These are phyloP conservation scores for Torymus texanus DNA, from an alignment of 2,888 invertebrate genomes.

Conservation along the genomic window DNA sequence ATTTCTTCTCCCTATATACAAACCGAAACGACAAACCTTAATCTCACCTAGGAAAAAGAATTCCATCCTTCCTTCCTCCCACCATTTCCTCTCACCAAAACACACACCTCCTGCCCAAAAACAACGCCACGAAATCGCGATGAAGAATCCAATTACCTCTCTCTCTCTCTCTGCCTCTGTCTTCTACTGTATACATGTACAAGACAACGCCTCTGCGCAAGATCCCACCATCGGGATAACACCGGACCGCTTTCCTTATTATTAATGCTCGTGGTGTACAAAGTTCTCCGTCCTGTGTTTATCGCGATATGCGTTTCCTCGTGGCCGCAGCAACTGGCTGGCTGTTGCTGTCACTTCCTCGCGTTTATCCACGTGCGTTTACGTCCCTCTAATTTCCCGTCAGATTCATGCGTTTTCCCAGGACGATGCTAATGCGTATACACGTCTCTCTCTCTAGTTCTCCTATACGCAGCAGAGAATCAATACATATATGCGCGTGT, in stretches of 20 bases:
- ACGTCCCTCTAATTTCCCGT: constrained; percentile 43
- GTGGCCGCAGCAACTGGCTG: not conserved
- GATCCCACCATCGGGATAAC: no score
- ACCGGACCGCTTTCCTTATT: not conserved
- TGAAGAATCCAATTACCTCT: constrained; percentile 1
- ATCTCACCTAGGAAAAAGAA: no score
- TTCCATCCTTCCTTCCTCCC: no score
- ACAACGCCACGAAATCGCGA: not conserved
- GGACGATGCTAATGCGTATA: constrained; percentile 16
- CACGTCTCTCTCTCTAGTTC: not conserved
- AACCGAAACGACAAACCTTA: no score
- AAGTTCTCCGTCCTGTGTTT: constrained; percentile 4
- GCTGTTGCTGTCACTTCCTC: constrained; percentile 29
- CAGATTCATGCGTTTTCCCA: constrained; percentile 25
- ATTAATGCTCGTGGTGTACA: constrained; percentile 16
- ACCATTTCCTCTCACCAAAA: no score
- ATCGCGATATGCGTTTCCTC: constrained; percentile 37
- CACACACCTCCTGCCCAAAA: no score
- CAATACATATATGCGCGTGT: no score
- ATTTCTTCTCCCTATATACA: no score
- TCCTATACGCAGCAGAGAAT: not conserved
- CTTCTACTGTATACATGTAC: not conserved
- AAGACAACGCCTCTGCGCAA: not conserved
- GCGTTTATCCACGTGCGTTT: constrained; percentile 11
- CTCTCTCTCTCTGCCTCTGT: no score